Conservation (phyloP, 2,797 vertebrate genomes). For the Nothura maculosa region DNA sequence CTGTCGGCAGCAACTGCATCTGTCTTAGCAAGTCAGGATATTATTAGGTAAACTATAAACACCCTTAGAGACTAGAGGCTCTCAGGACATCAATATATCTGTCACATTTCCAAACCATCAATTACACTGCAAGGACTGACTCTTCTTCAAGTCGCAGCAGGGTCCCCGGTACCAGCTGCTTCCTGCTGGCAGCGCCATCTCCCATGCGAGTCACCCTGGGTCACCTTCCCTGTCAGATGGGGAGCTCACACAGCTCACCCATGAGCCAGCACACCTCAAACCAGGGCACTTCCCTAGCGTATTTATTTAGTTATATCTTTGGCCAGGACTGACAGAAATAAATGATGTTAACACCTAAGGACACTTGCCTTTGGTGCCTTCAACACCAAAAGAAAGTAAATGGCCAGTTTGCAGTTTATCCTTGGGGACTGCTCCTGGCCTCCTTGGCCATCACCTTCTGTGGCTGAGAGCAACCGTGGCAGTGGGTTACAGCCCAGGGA, state of each 20-base stretch:
- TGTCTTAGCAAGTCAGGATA: constrained; percentile 35
- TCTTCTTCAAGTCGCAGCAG: background rate
- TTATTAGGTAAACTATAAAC: constrained; percentile 64
- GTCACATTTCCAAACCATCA: constrained; percentile 61
- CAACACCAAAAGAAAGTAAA: background rate
- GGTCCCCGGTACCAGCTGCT: constrained; percentile 1
- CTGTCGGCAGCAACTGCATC: constrained; percentile 33
- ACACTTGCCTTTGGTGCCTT: rapidly evolving
- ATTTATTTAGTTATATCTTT: background rate
- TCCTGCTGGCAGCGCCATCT: background rate
- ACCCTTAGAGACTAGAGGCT: constrained; percentile 22
- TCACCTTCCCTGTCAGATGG: background rate
- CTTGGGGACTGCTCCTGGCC: background rate
- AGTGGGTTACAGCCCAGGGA: background rate
- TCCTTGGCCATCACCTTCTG: background rate
- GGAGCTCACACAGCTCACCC: background rate
- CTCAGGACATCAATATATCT: constrained; percentile 39
- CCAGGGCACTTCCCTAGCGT: background rate
- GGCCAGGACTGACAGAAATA: background rate
- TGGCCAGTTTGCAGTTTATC: background rate
- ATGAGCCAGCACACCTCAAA: background rate
- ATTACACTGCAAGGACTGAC: background rate
- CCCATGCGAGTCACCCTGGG: background rate
- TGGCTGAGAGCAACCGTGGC: background rate
- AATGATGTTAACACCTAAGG: background rate